Evolutionary conservation across 1,140 invertebrate genomes (phyloP).

Genomic region (Drosophila kanapiae): DNA sequence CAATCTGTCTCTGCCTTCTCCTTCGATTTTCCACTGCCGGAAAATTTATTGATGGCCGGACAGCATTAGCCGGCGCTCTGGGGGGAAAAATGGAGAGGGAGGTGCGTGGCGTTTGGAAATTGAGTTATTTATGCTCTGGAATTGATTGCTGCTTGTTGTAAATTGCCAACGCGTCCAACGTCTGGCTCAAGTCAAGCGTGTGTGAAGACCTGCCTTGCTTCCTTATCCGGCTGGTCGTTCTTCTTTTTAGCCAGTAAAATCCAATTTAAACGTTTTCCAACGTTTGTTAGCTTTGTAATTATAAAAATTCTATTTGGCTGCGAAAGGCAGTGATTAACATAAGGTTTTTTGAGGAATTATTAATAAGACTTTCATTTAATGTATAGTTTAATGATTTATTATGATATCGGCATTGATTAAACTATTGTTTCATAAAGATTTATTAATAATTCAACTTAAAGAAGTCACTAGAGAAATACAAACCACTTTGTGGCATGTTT

Average conservation of each 20-base stretch:
- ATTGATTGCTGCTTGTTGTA: conserved; percentile 82
- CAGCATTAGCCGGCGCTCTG: conserved; percentile 22
- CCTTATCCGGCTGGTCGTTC: neutral
- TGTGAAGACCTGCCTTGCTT: conserved; percentile 18
- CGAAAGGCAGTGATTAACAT: neutral
- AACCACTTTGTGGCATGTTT: neutral
- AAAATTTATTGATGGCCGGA: conserved; percentile 68
- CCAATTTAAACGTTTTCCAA: neutral
- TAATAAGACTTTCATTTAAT: neutral
- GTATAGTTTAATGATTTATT: too few species aligned
- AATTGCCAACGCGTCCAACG: conserved; percentile 43
- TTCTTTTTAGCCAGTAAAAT: neutral
- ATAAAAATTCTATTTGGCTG: too few species aligned
- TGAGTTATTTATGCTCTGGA: conserved; percentile 79
- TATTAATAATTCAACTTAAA: neutral
- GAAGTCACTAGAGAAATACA: too few species aligned
- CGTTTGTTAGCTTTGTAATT: too few species aligned
- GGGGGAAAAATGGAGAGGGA: neutral
- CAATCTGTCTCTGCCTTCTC: conserved; percentile 44
- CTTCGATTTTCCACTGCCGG: conserved; percentile 17
- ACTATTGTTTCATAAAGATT: neutral
- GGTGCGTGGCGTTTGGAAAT: conserved; percentile 46
- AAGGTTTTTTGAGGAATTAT: neutral
- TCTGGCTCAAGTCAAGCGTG: conserved; percentile 59
- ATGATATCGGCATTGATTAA: neutral